These are phyloP conservation scores for Drosophila tanythrix DNA, from an alignment of 2,888 invertebrate species.

Conservation along the genomic window DNA sequence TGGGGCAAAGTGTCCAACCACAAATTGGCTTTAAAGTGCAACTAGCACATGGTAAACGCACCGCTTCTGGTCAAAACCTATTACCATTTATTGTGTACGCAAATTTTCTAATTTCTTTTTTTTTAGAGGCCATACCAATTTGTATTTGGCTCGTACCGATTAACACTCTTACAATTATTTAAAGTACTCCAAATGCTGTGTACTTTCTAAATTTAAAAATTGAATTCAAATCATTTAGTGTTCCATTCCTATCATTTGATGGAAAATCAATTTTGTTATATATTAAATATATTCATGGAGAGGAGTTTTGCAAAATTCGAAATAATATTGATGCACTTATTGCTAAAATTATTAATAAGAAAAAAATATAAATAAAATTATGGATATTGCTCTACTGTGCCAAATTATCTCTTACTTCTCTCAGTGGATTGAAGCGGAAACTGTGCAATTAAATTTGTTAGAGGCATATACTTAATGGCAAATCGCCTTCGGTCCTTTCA, in stretches of 20 bases:
- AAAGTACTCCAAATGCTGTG: background rate
- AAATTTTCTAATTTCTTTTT: background rate
- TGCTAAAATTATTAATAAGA: background rate
- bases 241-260: background rate
- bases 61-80: constrained; percentile 13
- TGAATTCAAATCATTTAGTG: background rate
- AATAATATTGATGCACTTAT: background rate
- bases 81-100: constrained; percentile 6
- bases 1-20: constrained; percentile 22
- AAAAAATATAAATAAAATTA: background rate
- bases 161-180: background rate
- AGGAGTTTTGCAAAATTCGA: background rate
- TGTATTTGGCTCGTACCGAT: background rate
- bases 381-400: background rate
- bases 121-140: background rate
- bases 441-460: constrained; percentile 61
- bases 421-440: constrained; percentile 1
- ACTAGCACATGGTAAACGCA: constrained; percentile 20
- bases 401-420: background rate
- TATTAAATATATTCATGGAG: background rate
- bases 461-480: constrained; percentile 45
- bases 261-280: background rate
- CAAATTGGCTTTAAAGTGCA: constrained; percentile 51
- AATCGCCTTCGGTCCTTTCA: constrained; percentile 32
- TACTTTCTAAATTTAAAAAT: background rate